Evolutionary conservation across 1,140 invertebrate genomes (phyloP).

Genomic region (Caerostris darwini): DNA sequence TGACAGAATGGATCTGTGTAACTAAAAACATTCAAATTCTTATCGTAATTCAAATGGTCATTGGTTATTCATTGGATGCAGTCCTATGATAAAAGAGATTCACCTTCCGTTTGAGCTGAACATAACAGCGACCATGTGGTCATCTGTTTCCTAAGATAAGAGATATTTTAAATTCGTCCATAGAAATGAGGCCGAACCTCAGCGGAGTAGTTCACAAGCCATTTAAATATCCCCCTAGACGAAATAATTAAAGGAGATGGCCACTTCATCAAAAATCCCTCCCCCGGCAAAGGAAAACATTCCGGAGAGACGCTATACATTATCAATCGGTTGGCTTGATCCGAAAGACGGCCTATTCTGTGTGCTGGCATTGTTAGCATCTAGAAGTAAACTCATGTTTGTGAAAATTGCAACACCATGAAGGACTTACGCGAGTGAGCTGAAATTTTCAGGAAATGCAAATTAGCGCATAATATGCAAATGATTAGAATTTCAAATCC

Average conservation of each 20-base stretch:
- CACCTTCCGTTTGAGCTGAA: too few species aligned
- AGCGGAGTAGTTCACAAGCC: neutral
- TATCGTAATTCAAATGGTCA: too few species aligned
- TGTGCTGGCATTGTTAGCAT: neutral
- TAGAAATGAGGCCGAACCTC: neutral
- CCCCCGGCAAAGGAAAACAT: neutral
- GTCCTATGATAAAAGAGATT: too few species aligned
- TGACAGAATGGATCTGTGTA: too few species aligned
- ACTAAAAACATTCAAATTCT: too few species aligned
- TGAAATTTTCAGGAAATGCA: too few species aligned
- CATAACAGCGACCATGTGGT: neutral
- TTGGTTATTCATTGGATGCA: too few species aligned
- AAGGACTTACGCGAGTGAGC: too few species aligned
- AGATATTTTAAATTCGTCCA: neutral
- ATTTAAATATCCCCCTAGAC: slow-evolving; percentile 32
- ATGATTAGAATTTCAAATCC: too few species aligned
- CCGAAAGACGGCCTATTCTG: slow-evolving; percentile 32
- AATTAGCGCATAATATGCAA: too few species aligned
- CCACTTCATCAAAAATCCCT: slow-evolving; percentile 16
- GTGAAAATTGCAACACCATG: too few species aligned
- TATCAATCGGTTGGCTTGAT: slow-evolving; percentile 54
- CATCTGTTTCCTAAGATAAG: slow-evolving; percentile 7
- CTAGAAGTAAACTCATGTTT: too few species aligned
- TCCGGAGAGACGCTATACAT: slow-evolving; percentile 45
- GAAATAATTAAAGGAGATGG: slow-evolving; percentile 28